A percentile compares a stretch with the other conserved stretches of the same genome.
These are phyloP conservation scores for Pelagia noctiluca DNA, from an alignment of 30 jellyfish, hydroid and myxozoan species.

Conservation along the genomic window DNA sequence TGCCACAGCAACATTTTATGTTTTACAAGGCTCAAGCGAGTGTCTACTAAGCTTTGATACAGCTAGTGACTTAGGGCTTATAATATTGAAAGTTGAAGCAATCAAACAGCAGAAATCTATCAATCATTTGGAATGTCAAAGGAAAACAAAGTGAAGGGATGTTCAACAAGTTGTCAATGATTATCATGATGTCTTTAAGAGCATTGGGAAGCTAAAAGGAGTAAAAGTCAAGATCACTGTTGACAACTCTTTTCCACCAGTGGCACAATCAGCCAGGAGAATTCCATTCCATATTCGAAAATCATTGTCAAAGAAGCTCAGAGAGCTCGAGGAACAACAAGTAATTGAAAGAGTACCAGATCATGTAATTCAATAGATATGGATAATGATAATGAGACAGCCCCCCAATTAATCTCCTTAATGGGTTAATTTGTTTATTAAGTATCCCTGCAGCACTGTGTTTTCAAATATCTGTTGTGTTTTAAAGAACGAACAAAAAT, in stretches of 20 bases:
- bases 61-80: neutral
- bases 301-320: neutral
- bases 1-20: neutral
- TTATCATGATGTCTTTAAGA: neutral
- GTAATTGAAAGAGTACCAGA: slow-evolving; percentile 1
- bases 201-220: neutral
- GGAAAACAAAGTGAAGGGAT: neutral
- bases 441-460: too few relatives aligned
- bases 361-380: too few relatives aligned
- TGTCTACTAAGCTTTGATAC: neutral
- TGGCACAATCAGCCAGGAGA: slow-evolving; percentile 6
- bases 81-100: too few relatives aligned
- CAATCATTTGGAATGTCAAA: neutral
- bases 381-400: too few relatives aligned
- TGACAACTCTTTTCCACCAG: neutral
- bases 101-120: neutral
- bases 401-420: too few relatives aligned
- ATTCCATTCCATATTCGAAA: slow-evolving; percentile 13
- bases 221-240: neutral
- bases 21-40: neutral
- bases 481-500: too few relatives aligned
- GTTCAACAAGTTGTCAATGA: neutral
- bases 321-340: neutral
- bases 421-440: too few relatives aligned
- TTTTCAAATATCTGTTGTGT: too few relatives aligned